Base-by-base conservation (phyloP, 2,113 vertebrate species). In the Vulpes ferrilata region DNA sequence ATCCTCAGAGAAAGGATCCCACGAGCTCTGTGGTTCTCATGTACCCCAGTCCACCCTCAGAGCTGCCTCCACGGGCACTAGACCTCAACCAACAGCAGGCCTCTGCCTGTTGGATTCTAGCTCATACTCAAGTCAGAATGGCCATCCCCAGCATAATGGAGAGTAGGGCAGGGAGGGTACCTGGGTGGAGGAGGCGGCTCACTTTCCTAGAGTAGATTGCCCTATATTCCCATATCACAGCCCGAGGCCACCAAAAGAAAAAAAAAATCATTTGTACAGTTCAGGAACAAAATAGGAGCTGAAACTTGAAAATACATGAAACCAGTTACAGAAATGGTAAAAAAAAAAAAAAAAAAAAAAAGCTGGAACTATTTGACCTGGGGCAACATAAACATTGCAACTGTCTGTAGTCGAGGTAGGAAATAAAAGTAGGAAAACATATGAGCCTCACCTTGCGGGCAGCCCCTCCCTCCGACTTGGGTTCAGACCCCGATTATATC, bases 241-340 rank as follows among this genome's bases (percentile, higher is more conserved):
- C 79, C 67, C 3, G 4, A 71, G 62, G 82, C 73, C 48, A 62
- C 82, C 30, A 25, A 81, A 92, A 38, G 53, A 53, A 91, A 86
- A 73, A 73, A 73, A 32, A 90, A 27, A 43, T 86, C 76, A 64
- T 74, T 71, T 59, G 51, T 65, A 78, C 38, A 64, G 73, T 87
- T 94, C 82, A 89, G 79, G 93, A 96, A 93, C 43, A 78, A 82
- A 91, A 94, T 71, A 80, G 92, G 69, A 74, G 85, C 79, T 30
- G 93, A 93, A 93, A 83, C 32, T 67, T 17, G 53, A 97, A 80
- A 96, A 48, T 48, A 38, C 67, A 81, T 62, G 91, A 93, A 79
- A 78, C 90, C 82, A 30, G 73, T 82, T 25, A 22, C 51, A 62
- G 73, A 74, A 76, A 90, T 38, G 43, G 59, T 59, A 16, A 85